A percentile compares a stretch with the other conserved stretches of the same genome.
Conservation (phyloP, 2,113 vertebrate species). For the Neolamprologus kungweensis region DNA sequence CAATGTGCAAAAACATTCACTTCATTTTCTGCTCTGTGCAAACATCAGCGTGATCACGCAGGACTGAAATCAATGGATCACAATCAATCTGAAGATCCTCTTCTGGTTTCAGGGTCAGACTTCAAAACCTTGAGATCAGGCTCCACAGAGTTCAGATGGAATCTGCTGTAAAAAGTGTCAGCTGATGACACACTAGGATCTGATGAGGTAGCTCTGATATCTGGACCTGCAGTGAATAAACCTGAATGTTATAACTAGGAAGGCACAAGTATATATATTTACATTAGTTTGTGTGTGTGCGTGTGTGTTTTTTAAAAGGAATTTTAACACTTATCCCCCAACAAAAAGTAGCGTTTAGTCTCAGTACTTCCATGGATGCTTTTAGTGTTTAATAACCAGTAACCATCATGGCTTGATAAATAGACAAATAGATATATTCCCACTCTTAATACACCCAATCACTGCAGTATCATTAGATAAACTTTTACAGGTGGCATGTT, state of each 20-base stretch:
- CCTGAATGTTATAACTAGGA: neutral
- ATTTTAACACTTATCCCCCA: neutral
- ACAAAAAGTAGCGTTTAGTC: neutral
- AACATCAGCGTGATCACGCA: neutral
- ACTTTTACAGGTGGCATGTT: neutral
- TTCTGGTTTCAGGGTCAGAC: neutral
- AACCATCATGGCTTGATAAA: neutral
- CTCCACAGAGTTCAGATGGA: neutral
- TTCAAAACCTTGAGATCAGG: neutral
- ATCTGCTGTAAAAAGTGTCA: fast-evolving
- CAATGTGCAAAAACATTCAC: neutral
- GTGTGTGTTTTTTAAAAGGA: fast-evolving
- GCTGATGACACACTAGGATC: neutral
- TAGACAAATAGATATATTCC: neutral
- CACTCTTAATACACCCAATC: neutral
- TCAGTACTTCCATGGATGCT: neutral
- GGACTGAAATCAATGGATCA: neutral
- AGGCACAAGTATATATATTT: neutral
- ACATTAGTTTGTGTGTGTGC: neutral
- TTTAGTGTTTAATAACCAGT: neutral
- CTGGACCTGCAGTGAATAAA: neutral
- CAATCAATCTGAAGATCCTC: fast-evolving
- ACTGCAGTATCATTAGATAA: neutral
- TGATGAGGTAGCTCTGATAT: fast-evolving
- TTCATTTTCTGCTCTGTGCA: neutral